Percentiles rank a stretch among this genome's conserved stretches.
phyloP scores from a whole-genome alignment of 2,113 vertebrate species.

The Takifugu flavidus region DNA sequence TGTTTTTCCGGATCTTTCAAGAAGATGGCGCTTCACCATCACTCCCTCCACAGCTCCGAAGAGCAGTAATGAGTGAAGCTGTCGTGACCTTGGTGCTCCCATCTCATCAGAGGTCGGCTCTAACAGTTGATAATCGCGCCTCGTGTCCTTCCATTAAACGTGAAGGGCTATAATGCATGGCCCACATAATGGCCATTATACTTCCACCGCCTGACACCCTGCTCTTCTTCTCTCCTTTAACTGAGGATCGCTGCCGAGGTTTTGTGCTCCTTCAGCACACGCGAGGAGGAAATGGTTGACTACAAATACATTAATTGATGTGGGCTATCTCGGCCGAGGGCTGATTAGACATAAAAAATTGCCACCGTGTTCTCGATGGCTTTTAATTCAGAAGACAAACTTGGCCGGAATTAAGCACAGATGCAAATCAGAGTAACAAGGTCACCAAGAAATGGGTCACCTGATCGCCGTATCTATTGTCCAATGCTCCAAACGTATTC shows the following conservation, averaged over 20 bases:
- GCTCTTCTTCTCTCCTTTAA: slow-evolving; percentile 42
- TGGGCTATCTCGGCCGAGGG: not conserved
- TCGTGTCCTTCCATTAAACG: slow-evolving; percentile 1
- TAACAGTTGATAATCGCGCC: slow-evolving; percentile 8
- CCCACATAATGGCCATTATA: slow-evolving; percentile 23
- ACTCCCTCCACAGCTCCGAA: no score
- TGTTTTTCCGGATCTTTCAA: no score
- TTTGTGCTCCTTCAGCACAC: slow-evolving; percentile 10
- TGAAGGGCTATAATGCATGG: slow-evolving; percentile 26
- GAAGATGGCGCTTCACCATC: no score
- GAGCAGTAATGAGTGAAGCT: slow-evolving; percentile 7
- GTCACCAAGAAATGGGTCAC: no score
- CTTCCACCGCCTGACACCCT: slow-evolving; percentile 25
- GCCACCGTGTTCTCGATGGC: not conserved
- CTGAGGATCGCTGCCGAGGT: slow-evolving; percentile 1
- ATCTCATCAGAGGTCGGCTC: slow-evolving; percentile 6
- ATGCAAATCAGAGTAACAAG: no score
- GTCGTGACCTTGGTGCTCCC: slow-evolving; percentile 11
- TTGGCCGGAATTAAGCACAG: no score
- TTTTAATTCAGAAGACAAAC: not conserved
- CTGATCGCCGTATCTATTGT: no score
- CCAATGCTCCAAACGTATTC: not conserved
- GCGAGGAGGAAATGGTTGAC: slow-evolving; percentile 9
- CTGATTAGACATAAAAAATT: slow-evolving; percentile 1
- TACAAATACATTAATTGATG: slow-evolving; percentile 8